These are phyloP conservation scores for Ganaspis sp. DNA, from an alignment of 1,140 invertebrate genomes.

Conservation along the genomic window DNA sequence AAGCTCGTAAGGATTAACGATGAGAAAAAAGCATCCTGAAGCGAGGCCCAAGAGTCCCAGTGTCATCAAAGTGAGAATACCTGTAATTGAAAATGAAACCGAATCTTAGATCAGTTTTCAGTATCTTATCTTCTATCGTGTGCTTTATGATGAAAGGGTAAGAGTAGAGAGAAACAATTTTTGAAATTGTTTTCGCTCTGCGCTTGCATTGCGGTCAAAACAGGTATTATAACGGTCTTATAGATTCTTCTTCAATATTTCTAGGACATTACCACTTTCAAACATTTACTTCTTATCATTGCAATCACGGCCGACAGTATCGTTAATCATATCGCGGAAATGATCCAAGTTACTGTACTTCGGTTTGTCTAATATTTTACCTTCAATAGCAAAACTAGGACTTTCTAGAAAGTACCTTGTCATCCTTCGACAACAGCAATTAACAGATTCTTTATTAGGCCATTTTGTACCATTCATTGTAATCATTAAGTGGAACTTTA, in stretches of 20 bases:
- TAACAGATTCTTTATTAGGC: not conserved
- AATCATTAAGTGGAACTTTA: not conserved
- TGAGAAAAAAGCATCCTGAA: constrained; percentile 78
- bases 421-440: not conserved
- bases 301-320: not conserved
- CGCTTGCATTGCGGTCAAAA: not conserved
- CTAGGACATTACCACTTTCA: constrained; percentile 4
- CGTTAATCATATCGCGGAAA: not conserved
- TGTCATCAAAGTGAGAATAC: constrained; percentile 81
- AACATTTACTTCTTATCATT: constrained; percentile 9
- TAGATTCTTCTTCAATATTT: not conserved
- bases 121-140: constrained; percentile 33
- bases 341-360: constrained; percentile 6
- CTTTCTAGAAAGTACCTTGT: constrained; percentile 4
- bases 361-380: not conserved
- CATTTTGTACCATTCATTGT: not conserved
- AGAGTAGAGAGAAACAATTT: not conserved
- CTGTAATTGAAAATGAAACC: constrained; percentile 76
- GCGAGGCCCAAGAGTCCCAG: constrained; percentile 81
- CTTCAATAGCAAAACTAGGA: not conserved
- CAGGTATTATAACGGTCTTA: not conserved
- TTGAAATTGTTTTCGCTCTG: constrained; percentile 9
- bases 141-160: constrained; percentile 9
- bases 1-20: constrained; percentile 83
- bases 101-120: constrained; percentile 49